Base-by-base conservation (phyloP, 2,888 invertebrate genomes). In the Hypomecis atomaria region DNA sequence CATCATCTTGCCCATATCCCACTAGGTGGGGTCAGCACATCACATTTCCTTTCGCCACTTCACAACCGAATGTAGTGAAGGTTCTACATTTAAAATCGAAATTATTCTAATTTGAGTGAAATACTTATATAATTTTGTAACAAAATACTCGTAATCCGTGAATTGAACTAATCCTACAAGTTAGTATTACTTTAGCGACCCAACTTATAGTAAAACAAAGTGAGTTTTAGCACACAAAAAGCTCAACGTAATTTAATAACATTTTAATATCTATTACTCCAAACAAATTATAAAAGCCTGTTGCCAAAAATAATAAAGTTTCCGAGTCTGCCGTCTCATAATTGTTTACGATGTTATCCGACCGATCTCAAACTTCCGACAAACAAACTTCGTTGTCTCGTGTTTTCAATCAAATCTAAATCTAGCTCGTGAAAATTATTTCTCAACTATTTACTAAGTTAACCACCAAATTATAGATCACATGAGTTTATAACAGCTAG, bases 361-460 rank as follows among this genome's bases (percentile, higher is more conserved):
- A 0, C 33, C 54, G 6, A 54, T 10, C 36, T 13, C 36, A 23
- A 45, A 37, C 47, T 58, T 34, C 34, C 42, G 34, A 33, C 9
- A 47, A 48, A 48, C 47, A 38, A 57, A 48, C 47, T 56, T n/a
- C 23, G 11, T 10, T n/a, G 23, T 38, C 38, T 23, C 42, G 6
- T 5, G n/a, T 53, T 53, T 45, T 52, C 43, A 36, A 58, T 43
- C 59, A n/a, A 58, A 53, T 45, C 38, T 59, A 59, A 45, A 45
- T 33, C 37, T 36, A 59, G 45, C 53, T 40, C 43, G 10, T 53
- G 34, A 50, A 44, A 59, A 47, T 59, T 53, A 47, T n/a, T 59
- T 59, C 53, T 13, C 5, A 45, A 59, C 49, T 53, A 59, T 53
- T 59, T 53, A 47, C 38, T 8, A 33, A 59, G 53, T 53, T 47